Evolutionary conservation across 2,797 vertebrate genomes (phyloP), one percentile per base, ranked within the genome.

Genomic region (Chrysocyon brachyurus): DNA sequence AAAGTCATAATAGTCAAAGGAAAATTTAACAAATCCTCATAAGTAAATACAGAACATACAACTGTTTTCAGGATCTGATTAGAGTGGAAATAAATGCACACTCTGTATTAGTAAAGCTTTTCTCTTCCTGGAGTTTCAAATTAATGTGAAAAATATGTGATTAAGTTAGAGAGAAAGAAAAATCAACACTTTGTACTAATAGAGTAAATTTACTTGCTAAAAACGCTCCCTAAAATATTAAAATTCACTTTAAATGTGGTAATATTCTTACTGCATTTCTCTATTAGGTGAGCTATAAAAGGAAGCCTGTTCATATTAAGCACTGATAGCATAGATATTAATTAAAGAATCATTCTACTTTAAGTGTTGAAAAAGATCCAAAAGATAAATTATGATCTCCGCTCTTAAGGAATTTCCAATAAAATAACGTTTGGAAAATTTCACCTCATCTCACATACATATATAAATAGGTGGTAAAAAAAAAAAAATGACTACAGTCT

Each of bases 1-100:
- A 90, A 95, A 90, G 91, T 78, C 31, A 52, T n/a, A n/a, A 46
- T 26, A 89, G 70, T 94, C 81, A 93, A 84, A 95, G 24, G 31
- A 31, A 94, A 97, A 87, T 72, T 91, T 79, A 85, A 40, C 64
- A 82, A 63, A 49, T 26, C 19, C 17, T 89, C 31, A 0, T 15
- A 49, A 86, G 57, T 61, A 11, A 96, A 91, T 61, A 63, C 1
- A 97, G 63, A 96, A 31, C 36, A 77, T 17, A 61, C 28, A 49
- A 49, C 78, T 90, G 56, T 93, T 78, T 91, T 68, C 52, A 75
- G 46, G 17, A 72, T 90, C 17, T 90, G 33, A 87, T 89, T 84
- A 59, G 33, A 92, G 40, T 31, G 31, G 22, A 92, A 84, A 95
- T 28, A 87, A 79, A 85, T 57, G 49, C 3, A 33, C 6, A 68